Base-by-base conservation (phyloP, 2,797 vertebrate genomes). In the Eospalax fontanierii region DNA sequence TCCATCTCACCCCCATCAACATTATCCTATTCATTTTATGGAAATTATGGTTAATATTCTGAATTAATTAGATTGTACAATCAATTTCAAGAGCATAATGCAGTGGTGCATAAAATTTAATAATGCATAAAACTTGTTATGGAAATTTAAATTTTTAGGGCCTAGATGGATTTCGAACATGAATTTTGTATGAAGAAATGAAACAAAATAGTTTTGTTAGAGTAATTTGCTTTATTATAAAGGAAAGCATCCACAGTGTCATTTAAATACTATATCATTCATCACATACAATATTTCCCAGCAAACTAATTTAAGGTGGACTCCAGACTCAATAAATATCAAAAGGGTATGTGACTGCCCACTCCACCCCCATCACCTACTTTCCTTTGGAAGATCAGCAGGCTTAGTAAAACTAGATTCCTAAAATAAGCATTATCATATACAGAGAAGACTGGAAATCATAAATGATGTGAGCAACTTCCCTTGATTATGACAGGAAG, bases 401-500 rank as follows among this genome's bases (percentile, higher is more conserved):
- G 76, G 38, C 91, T 92, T 79, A 79, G 90, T 92, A 91, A 92
- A 93, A 85, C 63, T 80, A n/a, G 76, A 91, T 89, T 96, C 93
- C 87, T 97, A 97, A 97, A 96, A 97, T 84, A 97, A 92, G 87
- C 95, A 92, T 96, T 89, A 96, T 94, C 90, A 78, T 93, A 82
- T 71, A 68, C 90, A 89, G 95, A 93, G 93, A 96, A 94, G 97
- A 95, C 96, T 97, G 97, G 96, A 96, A 97, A 91, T 95, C 95
- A 82, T 71, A 96, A 93, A 70, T 79, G 95, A 95, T 95, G 80
- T 63, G 93, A 97, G 91, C 87, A 91, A 54, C 87, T 73, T 75
- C 91, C 78, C 87, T 86, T 91, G 78, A 93, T 95, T 93, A 86
- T 97, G 96, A 97, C 97, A 97, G 96, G 96, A 97, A 97, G 92